These are phyloP conservation scores for Taeniopygia guttata DNA, from an alignment of 2,797 vertebrate species.

Conservation along the genomic window DNA sequence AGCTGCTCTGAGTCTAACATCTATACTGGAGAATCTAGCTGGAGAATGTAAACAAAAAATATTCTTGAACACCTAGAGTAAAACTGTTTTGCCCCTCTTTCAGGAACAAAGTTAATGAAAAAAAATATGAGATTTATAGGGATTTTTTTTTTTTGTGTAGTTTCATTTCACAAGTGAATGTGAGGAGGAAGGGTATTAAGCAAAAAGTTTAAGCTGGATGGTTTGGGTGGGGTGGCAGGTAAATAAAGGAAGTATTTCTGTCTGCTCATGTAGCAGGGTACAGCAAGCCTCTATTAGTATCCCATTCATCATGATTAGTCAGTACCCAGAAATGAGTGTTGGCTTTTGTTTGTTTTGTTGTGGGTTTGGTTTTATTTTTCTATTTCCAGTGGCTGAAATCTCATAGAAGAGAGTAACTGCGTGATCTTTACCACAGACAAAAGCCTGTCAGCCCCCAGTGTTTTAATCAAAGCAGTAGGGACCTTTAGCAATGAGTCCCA, in stretches of 20 bases:
- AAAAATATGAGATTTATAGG: not conserved
- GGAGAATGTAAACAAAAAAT: not conserved
- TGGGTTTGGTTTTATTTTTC: not conserved
- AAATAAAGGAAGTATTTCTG: not conserved
- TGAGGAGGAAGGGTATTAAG: not conserved
- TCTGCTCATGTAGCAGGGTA: not conserved
- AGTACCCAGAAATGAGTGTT: not conserved
- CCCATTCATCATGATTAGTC: not conserved
- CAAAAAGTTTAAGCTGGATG: not conserved
- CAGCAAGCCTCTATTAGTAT: not conserved
- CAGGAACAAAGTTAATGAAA: not conserved
- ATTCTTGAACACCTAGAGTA: not conserved
- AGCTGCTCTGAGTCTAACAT: not conserved
- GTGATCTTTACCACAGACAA: not conserved
- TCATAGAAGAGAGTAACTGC: not conserved
- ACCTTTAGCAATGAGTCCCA: not conserved
- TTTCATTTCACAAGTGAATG: not conserved
- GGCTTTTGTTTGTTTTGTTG: not conserved
- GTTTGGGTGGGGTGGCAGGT: not conserved
- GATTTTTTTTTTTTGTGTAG: not conserved
- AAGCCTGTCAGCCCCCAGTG: not conserved
- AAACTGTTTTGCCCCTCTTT: not conserved
- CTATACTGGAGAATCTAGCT: not conserved
- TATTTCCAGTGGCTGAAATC: not conserved
- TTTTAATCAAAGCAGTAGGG: constrained; percentile 17